phyloP scores from a whole-genome alignment of 2,113 vertebrate species.

The Bubo bubo region DNA sequence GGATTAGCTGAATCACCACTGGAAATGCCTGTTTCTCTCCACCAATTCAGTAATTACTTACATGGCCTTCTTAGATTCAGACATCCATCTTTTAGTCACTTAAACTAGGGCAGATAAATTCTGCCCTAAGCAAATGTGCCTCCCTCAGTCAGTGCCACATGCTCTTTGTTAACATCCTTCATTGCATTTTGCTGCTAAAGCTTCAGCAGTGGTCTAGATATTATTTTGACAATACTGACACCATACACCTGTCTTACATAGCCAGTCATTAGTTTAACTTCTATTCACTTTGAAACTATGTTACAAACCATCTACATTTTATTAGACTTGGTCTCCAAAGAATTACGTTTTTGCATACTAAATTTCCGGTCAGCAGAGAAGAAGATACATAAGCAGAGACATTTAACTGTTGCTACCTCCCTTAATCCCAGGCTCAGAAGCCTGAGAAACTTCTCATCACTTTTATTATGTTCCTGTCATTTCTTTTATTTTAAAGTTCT shows the following conservation, averaged over 20 bases:
- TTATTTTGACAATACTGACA: neutral
- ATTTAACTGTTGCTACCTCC: neutral
- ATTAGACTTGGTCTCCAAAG: neutral
- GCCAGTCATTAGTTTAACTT: neutral
- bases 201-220: neutral
- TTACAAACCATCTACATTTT: neutral
- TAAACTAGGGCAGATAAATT: neutral
- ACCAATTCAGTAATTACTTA: neutral
- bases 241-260: neutral
- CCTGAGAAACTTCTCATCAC: neutral
- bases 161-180: neutral
- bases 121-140: neutral
- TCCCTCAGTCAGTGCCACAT: neutral
- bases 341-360: neutral
- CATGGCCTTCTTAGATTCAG: neutral
- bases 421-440: neutral
- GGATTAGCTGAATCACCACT: neutral
- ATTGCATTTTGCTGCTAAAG: neutral
- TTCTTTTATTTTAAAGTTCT: neutral
- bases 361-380: neutral
- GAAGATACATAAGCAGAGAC: neutral
- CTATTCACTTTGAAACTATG: neutral
- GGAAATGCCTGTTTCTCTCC: neutral
- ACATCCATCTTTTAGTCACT: accelerated
- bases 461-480: neutral